These are phyloP conservation scores for Iguana delicatissima DNA, from an alignment of 2,797 vertebrate species.

Conservation along the genomic window DNA sequence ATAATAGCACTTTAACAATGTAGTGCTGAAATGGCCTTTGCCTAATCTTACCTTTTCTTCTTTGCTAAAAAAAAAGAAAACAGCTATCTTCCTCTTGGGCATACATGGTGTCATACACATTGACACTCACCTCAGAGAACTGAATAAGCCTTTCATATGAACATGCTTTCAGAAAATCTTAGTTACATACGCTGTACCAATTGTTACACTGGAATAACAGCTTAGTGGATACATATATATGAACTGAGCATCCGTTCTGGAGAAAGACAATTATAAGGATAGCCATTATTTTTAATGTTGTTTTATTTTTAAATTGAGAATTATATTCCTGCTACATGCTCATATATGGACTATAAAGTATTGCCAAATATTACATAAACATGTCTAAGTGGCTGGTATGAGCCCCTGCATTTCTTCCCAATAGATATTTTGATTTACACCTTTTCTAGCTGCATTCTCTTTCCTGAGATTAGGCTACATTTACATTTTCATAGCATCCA, in stretches of 20 bases:
- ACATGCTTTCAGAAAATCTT: conserved; percentile 44
- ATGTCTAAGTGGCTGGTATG: conserved; percentile 50
- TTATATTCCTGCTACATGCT: conserved; percentile 40
- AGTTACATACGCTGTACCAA: conserved; percentile 1
- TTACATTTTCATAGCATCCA: conserved; percentile 79
- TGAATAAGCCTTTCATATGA: not conserved
- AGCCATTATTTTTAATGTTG: conserved; percentile 45
- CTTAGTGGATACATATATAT: conserved; percentile 62
- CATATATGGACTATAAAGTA: conserved; percentile 34
- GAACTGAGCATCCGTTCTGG: conserved; percentile 52
- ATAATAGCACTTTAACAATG: too few relatives aligned
- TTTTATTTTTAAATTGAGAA: conserved; percentile 48
- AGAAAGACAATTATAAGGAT: conserved; percentile 65
- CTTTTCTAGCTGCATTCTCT: conserved; percentile 66
- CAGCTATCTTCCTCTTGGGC: not conserved
- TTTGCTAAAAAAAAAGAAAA: not conserved
- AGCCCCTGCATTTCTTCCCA: conserved; percentile 48
- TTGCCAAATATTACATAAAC: conserved; percentile 47
- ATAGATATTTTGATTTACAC: conserved; percentile 69
- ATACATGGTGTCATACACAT: not conserved
- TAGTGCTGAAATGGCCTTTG: too few relatives aligned
- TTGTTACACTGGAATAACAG: conserved; percentile 29
- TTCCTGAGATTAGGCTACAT: conserved; percentile 72
- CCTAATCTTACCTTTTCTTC: too few relatives aligned
- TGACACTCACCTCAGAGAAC: not conserved